A percentile compares a stretch with the other conserved stretches of the same genome.
Conservation (phyloP, 2,888 invertebrate genomes). For the Pandemis heparana region DNA sequence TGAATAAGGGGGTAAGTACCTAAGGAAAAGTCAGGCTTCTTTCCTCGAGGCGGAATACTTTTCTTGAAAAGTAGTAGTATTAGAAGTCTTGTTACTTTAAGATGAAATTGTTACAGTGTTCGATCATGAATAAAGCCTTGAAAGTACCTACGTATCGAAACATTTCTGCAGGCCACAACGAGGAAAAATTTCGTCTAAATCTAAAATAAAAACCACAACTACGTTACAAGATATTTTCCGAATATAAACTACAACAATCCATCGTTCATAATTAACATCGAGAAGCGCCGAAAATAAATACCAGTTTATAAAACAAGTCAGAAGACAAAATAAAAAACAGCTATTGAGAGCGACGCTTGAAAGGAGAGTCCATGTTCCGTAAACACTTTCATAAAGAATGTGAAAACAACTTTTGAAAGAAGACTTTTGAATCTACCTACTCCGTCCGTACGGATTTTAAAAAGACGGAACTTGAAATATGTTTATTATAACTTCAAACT, state of each 20-base stretch:
- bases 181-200: not conserved
- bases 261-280: not conserved
- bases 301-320: slow-evolving; percentile 5
- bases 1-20: no score
- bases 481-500: not conserved
- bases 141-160: no score
- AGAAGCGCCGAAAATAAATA: slow-evolving; percentile 9
- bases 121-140: not conserved
- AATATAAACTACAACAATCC: not conserved
- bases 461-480: slow-evolving; percentile 5
- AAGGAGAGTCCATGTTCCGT: slow-evolving; percentile 20
- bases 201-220: not conserved
- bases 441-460: slow-evolving; percentile 5
- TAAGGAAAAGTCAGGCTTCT: slow-evolving; percentile 14
- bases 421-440: slow-evolving; percentile 5
- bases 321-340: slow-evolving; percentile 20
- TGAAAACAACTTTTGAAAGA: slow-evolving; percentile 22
- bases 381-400: slow-evolving; percentile 32
- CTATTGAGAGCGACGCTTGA: slow-evolving; percentile 10
- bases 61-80: not conserved
- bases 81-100: not conserved
- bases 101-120: not conserved
- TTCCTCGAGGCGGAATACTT: not conserved
- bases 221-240: not conserved
- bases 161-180: not conserved